Base-by-base conservation (phyloP, 2,888 invertebrate species). In the Odontocolon sp. region DNA sequence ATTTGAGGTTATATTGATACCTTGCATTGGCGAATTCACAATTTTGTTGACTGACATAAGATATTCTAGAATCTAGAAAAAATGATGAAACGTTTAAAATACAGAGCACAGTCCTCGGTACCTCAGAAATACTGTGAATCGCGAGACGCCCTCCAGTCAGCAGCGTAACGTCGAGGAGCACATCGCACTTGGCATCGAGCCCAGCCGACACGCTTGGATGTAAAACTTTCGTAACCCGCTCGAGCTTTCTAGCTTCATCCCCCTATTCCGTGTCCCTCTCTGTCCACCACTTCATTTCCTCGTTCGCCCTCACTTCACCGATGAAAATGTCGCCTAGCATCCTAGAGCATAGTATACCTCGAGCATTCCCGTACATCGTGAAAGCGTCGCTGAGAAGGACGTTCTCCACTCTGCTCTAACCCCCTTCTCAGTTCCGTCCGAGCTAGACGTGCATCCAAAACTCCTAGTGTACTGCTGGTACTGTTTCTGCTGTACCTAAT, bases 181-280 rank as follows among this genome's bases (percentile, higher is more conserved):
- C 61, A 50, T 66, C 61, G 56, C 47, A 77, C 68, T 77, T 77
- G 72, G 77, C 77, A 72, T 64, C 42, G 42, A 52, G 72, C 72
- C 77, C 63, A 72, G 50, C 33, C 67, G 67, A 64, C 68, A 64
- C 63, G 52, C 63, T 52, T 33, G 56, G 54, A 68, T 56, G 57
- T 56, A 72, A 68, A 77, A 72, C 72, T 72, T 77, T 72, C 2
- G 50, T 45, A 33, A 71, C 63, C 50, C 52, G 16, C 56, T 28
- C 61, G 26, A 64, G 52, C 57, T 36, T 45, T 72, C 33, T 50
- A 63, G 47, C 50, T 68, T 26, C 71, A 59, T 59, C 21, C 57
- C 47, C 38, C 9, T 42, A 33, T 54, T 40, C 33, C 14, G 31
- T 52, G 31, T 21, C 36, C 16, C 52, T 45, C 40, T 40, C 38